phyloP scores from a whole-genome alignment of 2,888 invertebrate species.

The Plagiodera versicolora region DNA sequence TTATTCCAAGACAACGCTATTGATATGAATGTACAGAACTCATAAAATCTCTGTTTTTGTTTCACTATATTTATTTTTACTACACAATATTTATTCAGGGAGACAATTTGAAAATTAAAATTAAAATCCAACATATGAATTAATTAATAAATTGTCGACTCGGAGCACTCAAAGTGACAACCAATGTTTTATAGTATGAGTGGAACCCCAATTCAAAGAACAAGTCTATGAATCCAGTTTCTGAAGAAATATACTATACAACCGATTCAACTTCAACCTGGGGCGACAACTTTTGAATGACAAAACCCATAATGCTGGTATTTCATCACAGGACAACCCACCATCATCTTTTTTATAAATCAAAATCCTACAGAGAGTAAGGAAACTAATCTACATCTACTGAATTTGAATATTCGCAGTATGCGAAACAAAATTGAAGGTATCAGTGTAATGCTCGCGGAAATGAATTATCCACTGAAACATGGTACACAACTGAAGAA shows the following conservation, averaged over 20 bases:
- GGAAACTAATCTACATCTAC: not conserved
- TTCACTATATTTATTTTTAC: too few species aligned
- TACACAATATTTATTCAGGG: too few species aligned
- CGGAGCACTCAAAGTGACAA: conserved; percentile 1
- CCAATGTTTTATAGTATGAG: conserved; percentile 6
- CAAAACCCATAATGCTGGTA: not conserved
- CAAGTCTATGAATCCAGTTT: conserved; percentile 5
- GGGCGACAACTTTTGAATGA: not conserved
- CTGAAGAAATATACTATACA: not conserved
- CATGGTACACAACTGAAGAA: conserved; percentile 3
- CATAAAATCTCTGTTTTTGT: too few species aligned
- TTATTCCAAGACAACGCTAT: too few species aligned
- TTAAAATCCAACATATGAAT: too few species aligned
- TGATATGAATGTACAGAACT: too few species aligned
- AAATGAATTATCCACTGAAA: conserved; percentile 6
- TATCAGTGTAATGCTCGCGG: conserved; percentile 1
- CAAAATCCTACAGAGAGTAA: not conserved
- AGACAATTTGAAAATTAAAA: too few species aligned
- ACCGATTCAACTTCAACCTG: conserved; percentile 10
- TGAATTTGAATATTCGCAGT: conserved; percentile 5
- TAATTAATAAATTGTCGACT: not conserved
- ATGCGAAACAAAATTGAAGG: conserved; percentile 4
- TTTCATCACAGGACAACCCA: not conserved
- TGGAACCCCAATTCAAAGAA: conserved; percentile 7
- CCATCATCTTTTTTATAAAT: conserved; percentile 7